phyloP scores from a whole-genome alignment of 2,888 invertebrate species.

The Brachyopa scutellaris region DNA sequence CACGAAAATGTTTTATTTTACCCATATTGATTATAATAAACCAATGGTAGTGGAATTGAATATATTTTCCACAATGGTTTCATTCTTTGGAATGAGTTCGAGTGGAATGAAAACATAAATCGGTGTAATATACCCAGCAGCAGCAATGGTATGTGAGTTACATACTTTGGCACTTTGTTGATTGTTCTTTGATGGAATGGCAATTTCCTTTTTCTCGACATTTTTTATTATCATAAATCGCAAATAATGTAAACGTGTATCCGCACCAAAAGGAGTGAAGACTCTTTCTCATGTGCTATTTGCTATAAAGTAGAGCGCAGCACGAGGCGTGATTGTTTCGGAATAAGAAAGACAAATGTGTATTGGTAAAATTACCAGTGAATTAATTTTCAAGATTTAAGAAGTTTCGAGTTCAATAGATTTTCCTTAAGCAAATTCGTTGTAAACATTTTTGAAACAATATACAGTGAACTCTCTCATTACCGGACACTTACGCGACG shows the following conservation, averaged over 20 bases:
- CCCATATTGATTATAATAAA: constrained; percentile 1
- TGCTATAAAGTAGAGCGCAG: no score
- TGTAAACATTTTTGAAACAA: no score
- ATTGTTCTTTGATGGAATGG: not conserved
- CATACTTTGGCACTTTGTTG: not conserved
- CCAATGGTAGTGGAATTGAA: not conserved
- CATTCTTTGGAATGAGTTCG: not conserved
- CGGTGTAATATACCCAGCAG: not conserved
- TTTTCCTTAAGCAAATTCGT: no score
- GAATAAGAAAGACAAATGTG: no score
- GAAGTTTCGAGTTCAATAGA: no score
- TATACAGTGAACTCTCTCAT: no score
- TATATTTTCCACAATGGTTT: not conserved
- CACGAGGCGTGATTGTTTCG: no score
- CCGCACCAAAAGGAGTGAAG: no score
- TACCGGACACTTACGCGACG: no score
- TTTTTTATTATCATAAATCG: not conserved
- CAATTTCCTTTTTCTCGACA: not conserved
- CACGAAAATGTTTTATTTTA: not conserved
- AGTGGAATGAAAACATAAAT: not conserved
- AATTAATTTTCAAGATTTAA: no score
- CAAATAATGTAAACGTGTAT: not conserved
- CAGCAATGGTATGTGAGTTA: not conserved
- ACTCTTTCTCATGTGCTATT: no score
- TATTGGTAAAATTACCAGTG: no score